phyloP scores from a whole-genome alignment of 2,888 invertebrate species.

The Ephialtes manifestator region DNA sequence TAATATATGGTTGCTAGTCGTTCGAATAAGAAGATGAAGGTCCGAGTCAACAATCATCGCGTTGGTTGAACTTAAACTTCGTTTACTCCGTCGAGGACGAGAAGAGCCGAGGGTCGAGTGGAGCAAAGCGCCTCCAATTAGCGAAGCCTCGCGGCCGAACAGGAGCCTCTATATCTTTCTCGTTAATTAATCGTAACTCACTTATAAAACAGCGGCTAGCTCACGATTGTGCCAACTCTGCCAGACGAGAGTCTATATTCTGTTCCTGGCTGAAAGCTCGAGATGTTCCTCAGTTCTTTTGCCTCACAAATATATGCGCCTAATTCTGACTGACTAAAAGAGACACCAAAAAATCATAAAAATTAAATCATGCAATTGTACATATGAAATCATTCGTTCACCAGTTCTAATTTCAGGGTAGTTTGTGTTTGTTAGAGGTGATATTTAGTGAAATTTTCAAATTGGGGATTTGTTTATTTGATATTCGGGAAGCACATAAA shows the following conservation, averaged over 20 bases:
- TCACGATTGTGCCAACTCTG: slow-evolving; percentile 53
- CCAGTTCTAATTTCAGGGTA: too few species aligned
- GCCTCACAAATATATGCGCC: not conserved
- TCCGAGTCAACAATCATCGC: slow-evolving; percentile 43
- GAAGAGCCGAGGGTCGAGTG: slow-evolving; percentile 37
- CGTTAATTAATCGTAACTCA: slow-evolving; percentile 77
- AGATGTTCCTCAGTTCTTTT: not conserved
- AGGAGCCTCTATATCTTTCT: slow-evolving; percentile 70
- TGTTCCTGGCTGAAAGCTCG: not conserved
- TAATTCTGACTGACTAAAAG: not conserved
- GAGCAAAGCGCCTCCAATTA: slow-evolving; percentile 69
- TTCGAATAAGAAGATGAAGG: slow-evolving; percentile 1
- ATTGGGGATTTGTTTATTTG: too few species aligned
- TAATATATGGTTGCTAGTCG: not conserved
- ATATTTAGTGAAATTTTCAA: too few species aligned
- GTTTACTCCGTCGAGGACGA: slow-evolving; percentile 36
- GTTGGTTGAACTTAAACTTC: slow-evolving; percentile 59
- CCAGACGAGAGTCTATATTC: slow-evolving; percentile 18
- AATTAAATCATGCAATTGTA: too few species aligned
- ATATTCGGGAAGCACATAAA: too few species aligned
- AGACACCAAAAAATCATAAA: too few species aligned
- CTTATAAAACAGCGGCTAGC: slow-evolving; percentile 54
- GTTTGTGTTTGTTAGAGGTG: too few species aligned
- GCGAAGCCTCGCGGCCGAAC: slow-evolving; percentile 59
- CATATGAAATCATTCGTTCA: too few species aligned